Conservation (phyloP, 1,140 invertebrate species). For the Drosophila nasuta region DNA sequence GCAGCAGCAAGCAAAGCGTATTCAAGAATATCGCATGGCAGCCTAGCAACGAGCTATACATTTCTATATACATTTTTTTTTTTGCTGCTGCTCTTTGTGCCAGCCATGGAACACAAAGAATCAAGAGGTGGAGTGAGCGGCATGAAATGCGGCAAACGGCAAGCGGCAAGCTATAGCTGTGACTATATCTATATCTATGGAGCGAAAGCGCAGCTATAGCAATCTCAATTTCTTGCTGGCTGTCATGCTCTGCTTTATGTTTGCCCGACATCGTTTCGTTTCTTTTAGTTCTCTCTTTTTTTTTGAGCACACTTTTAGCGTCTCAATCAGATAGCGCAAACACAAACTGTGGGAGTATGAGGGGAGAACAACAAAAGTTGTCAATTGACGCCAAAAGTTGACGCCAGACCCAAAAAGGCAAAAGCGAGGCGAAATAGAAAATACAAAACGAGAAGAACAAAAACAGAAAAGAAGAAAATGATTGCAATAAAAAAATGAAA, state of each 20-base stretch:
- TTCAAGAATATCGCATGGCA: constrained; percentile 47
- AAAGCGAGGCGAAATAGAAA: constrained; percentile 48
- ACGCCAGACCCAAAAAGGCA: constrained; percentile 56
- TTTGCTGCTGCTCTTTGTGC: constrained; percentile 19
- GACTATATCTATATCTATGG: constrained; percentile 27
- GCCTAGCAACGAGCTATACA: constrained; percentile 6
- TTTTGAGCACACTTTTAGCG: constrained; percentile 60
- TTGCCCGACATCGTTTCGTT: constrained; percentile 31
- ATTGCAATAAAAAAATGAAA: not conserved
- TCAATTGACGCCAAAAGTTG: constrained; percentile 81
- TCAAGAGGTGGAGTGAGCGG: not conserved
- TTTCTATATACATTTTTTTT: not conserved
- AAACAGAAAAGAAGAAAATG: not conserved
- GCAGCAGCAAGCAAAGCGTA: not conserved
- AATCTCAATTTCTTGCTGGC: constrained; percentile 67
- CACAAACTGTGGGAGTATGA: constrained; percentile 20
- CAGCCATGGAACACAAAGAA: constrained; percentile 16
- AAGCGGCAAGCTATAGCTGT: constrained; percentile 26
- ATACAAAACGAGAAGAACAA: constrained; percentile 15
- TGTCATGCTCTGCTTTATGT: constrained; percentile 50
- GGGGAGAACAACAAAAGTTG: constrained; percentile 68
- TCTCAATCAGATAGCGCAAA: constrained; percentile 76
- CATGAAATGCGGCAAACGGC: not conserved
- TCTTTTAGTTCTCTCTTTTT: constrained; percentile 23
- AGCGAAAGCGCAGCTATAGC: constrained; percentile 30